Conservation (phyloP, 64 coral and sea anemone genomes). For the Cladopsammia gracilis region DNA sequence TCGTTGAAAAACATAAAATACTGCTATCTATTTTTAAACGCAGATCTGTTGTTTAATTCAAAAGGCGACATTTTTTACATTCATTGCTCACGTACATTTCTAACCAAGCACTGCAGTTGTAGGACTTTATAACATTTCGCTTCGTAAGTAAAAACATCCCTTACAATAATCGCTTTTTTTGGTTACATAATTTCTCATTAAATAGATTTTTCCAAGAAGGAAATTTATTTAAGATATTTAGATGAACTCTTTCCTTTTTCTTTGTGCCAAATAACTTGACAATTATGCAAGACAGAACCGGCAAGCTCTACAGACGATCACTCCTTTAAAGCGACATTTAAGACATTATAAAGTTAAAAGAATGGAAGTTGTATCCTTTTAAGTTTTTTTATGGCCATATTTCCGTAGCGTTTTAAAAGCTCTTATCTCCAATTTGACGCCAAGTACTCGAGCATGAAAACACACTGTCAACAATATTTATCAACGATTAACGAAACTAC, state of each 20-base stretch:
- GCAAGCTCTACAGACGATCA: not conserved
- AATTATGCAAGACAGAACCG: not conserved
- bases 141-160: not conserved
- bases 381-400: not conserved
- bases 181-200: not conserved
- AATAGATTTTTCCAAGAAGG: not conserved
- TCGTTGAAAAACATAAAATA: not conserved
- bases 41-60: not conserved
- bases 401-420: not conserved
- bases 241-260: not conserved
- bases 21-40: not conserved
- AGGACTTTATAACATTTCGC: not conserved
- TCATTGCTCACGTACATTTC: not conserved
- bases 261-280: not conserved
- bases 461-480: constrained; percentile 2
- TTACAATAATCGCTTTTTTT: not conserved
- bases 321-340: not conserved
- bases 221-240: not conserved
- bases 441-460: not conserved
- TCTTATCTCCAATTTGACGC: constrained; percentile 21
- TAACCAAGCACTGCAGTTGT: not conserved
- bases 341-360: not conserved
- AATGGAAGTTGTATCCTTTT: not conserved
- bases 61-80: too few relatives aligned
- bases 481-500: not conserved